Base-by-base conservation (phyloP, 2,888 invertebrate genomes). In the Drepana falcataria region DNA sequence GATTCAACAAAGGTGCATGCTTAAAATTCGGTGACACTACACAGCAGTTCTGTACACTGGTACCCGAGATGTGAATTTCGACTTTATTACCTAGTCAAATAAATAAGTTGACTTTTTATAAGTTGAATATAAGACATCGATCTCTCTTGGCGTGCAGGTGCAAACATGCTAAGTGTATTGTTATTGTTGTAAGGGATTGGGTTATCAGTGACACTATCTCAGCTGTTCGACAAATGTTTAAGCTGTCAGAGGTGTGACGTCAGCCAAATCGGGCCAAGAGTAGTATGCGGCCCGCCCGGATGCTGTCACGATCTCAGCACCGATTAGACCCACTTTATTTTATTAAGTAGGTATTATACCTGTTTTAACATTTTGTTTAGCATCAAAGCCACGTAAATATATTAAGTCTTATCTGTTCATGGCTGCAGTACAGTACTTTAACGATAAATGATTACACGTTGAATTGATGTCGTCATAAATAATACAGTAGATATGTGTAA, bases 171-270 rank as follows among this genome's bases (percentile, higher is more conserved):
- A 91, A 91, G 89, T 91, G 89, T 89, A 75, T 88, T 89, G 87
- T 87, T 82, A 90, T 91, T 90, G 89, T 91, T 88, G 82, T 87
- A 87, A 87, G 87, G 89, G 90, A 85, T 88, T 85, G 84, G 81
- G 81, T 90, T 90, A 91, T 91, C 91, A 83, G 82, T 91, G 91
- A 91, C 91, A 90, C 89, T 88, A 91, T 91, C 91, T 90, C 67
- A 68, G 77, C 69, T 75, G 87, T 87, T 91, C 91, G 89, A 91
- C 87, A 90, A 90, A 90, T 88, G 88, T 86, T 88, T 83, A 82
- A 87, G 83, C 88, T 91, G 91, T 91, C 91, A 90, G 84, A 87
- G 81, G 63, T 83, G 85, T 91, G 90, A 91, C 89, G 90, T 91
- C 90, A 86, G 89, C 87, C 83, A 84, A 87, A 83, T 78, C 79